Evolutionary conservation across 2,113 vertebrate species (phyloP), one percentile per base, ranked within the genome.

Genomic region (Leptobrachium ailaonicum): DNA sequence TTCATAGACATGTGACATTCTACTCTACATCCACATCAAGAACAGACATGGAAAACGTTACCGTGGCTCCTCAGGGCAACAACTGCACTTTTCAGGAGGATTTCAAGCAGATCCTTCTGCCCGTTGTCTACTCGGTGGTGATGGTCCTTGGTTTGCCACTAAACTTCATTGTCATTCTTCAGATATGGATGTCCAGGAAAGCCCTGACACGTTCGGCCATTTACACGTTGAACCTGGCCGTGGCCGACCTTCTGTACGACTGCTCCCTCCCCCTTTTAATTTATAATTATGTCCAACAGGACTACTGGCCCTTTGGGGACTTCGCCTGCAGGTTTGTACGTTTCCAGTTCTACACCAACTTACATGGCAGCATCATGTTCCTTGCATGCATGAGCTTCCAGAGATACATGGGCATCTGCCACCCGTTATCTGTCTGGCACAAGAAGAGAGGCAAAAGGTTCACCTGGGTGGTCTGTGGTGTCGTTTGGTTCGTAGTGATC

Each of bases 281-380:
- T 87, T 99, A 96, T 89, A 99, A 99, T 92, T 98, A 99, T 0
- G 93, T 88, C 80, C 95, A 92, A 50, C 90, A 90, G 6, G 98
- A 99, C 87, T 95, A 98, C 78, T 99, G 98, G 98, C 98, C 97
- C 8, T 99, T 99, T 0, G 97, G 98, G 0, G 96, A 98, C 83
- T 85, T 95, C 63, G 81, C 93, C 54, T 99, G 98, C 88, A 95
- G 95, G 45, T 85, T 97, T 0, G 85, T 98, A 14, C 93, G 97
- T 62, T 98, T 98, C 88, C 96, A 98, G 88, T 99, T 99, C 90
- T 99, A 99, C 82, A 95, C 94, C 87, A 99, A 99, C 86, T 88
- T 98, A 0, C 96, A 98, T 0, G 77, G 97, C 82, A 98, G 97
- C 89, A 99, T 99, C 87, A 82, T 98, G 79, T 98, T 99, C 92